These are phyloP conservation scores for Alligator mississippiensis DNA, from an alignment of 2,113 vertebrate species.

Conservation along the genomic window DNA sequence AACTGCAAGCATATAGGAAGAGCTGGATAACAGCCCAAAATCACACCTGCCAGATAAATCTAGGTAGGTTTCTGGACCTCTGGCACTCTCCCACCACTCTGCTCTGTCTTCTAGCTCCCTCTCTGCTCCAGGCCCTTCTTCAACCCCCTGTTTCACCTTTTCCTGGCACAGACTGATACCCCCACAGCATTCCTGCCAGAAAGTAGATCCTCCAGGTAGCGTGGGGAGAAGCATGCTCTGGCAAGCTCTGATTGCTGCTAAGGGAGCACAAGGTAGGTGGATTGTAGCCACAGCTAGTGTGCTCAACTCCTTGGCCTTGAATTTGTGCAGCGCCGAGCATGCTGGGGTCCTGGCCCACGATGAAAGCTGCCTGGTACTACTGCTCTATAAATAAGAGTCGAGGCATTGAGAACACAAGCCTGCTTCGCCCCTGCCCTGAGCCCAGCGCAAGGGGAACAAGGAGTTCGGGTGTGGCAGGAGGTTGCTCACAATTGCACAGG, in stretches of 20 bases:
- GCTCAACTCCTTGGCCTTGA: not conserved
- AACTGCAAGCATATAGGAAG: not conserved
- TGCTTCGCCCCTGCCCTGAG: not conserved
- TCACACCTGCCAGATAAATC: not conserved
- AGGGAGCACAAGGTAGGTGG: not conserved
- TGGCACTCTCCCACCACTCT: not conserved
- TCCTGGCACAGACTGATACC: not conserved
- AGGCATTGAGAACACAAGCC: not conserved
- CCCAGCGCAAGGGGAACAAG: not conserved
- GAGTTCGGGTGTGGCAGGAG: not conserved
- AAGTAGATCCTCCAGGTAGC: not conserved
- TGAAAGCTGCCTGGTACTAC: not conserved
- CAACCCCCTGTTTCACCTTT: not conserved
- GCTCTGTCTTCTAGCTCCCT: not conserved
- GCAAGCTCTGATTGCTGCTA: not conserved
- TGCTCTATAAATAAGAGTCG: not conserved
- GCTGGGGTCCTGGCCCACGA: not conserved
- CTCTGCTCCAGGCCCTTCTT: not conserved
- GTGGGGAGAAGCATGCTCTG: no score
- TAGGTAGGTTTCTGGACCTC: not conserved
- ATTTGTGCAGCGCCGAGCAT: not conserved
- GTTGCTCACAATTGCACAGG: not conserved
- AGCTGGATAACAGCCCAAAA: not conserved
- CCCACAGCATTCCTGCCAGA: not conserved
- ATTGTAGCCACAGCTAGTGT: not conserved